Conservation (phyloP, 2,797 vertebrate genomes). For the Dryobates pubescens region DNA sequence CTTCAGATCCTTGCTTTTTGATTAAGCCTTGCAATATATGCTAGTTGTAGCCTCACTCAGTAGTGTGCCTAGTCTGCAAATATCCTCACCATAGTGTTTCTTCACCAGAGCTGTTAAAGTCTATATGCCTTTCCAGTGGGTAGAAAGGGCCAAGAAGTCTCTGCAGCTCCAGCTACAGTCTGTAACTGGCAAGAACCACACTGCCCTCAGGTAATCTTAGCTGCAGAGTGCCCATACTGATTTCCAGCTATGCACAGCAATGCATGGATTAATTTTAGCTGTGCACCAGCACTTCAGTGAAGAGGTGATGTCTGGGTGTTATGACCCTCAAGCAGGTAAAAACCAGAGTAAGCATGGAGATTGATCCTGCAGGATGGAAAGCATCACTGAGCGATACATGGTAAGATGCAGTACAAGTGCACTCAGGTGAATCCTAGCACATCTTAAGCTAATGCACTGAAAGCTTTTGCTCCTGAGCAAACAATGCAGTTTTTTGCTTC, state of each 20-base stretch:
- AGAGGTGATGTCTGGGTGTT: not conserved
- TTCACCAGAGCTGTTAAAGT: not conserved
- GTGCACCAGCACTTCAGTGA: not conserved
- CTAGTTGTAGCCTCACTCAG: not conserved
- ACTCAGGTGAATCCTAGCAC: not conserved
- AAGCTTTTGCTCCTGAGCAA: not conserved
- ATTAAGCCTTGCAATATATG: not conserved
- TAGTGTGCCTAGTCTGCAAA: not conserved
- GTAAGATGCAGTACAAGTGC: not conserved
- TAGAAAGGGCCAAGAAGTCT: not conserved
- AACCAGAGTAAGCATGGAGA: not conserved
- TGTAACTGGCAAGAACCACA: not conserved
- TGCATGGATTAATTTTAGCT: not conserved
- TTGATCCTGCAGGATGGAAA: not conserved
- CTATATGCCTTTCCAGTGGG: not conserved
- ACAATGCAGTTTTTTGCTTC: not conserved
- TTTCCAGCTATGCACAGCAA: not conserved
- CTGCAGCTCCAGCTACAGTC: not conserved
- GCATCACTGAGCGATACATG: not conserved
- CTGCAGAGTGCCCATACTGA: not conserved
- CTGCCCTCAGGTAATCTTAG: not conserved
- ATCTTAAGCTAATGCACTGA: not conserved
- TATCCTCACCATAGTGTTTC: not conserved
- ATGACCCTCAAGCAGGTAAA: not conserved
- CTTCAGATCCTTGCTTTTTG: not conserved